Evolutionary conservation across 2,113 vertebrate species (phyloP), one percentile per base, ranked within the genome.

Genomic region (Pan troglodytes): DNA sequence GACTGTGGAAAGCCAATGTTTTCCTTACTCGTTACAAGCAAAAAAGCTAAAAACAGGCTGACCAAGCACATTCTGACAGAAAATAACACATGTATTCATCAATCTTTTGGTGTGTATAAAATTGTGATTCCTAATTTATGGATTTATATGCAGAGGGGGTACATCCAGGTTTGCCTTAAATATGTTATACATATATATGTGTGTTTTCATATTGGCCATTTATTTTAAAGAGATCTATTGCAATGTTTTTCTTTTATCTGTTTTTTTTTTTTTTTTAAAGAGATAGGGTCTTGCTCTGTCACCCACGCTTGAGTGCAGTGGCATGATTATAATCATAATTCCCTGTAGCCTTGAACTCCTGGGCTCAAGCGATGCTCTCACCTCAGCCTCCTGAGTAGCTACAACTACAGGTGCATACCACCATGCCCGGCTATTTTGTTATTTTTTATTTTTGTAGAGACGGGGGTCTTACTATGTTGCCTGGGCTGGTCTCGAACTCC

Each of bases 1-100:
- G 94, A 75, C 88, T 83, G 88, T 95, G 88, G 88, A 97, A 96
- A 97, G 88, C 68, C 93, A 96, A 96, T 96, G 97, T 97, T 98
- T 98, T 98, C 85, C 94, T 97, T 97, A 93, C 94, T 96, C 64
- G 55, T 97, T 94, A 96, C 12, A 93, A 97, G 88, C 85, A 94
- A 96, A 85, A 94, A 97, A 95, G 97, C 55, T 97, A 93, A 97
- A 97, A 98, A 94, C 90, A 97, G 95, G 67, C 88, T 97, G 79
- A 97, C 81, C 68, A 83, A 97, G 90, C 92, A 97, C 61, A 98
- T 96, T 95, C 68, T 95, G 68, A 94, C 67, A 86, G 85, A 38
- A 96, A 96, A 95, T 90, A 97, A 79, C 80, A 98, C 68, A 97
- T 70, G 89, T 50, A 96, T 96, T 97, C 81, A 92, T 96, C 84